These are phyloP conservation scores for Cottoperca gobio DNA, from an alignment of 2,797 vertebrate genomes.

Conservation along the genomic window DNA sequence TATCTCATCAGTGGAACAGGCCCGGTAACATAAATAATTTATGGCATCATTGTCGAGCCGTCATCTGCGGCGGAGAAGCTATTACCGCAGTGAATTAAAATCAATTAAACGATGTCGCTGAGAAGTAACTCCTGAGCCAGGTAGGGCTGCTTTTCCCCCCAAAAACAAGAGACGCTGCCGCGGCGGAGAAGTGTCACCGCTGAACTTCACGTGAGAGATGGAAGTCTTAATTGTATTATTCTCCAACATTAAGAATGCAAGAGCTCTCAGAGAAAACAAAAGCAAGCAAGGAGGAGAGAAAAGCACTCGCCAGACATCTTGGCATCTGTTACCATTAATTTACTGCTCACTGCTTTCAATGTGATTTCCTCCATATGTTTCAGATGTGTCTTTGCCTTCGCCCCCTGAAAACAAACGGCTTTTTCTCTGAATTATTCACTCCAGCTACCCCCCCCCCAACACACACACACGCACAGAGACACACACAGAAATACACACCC, in stretches of 20 bases:
- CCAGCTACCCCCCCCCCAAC: conserved; percentile 65
- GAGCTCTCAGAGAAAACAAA: conserved; percentile 70
- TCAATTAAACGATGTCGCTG: conserved; percentile 39
- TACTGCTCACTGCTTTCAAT: conserved; percentile 89
- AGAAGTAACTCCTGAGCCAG: conserved; percentile 34
- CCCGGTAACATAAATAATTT: conserved; percentile 69
- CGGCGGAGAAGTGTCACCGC: not conserved
- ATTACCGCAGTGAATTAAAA: conserved; percentile 52
- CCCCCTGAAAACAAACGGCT: conserved; percentile 82
- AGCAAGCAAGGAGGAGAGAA: conserved; percentile 63
- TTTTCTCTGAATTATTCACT: conserved; percentile 87
- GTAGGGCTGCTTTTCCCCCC: not conserved
- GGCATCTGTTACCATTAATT: conserved; percentile 88
- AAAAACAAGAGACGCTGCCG: too few relatives aligned
- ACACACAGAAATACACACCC: conserved; percentile 38
- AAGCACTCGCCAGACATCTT: conserved; percentile 85
- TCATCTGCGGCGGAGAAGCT: conserved; percentile 40
- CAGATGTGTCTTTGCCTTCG: conserved; percentile 88
- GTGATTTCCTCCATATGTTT: conserved; percentile 88
- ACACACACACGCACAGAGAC: not conserved
- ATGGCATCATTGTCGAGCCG: conserved; percentile 38
- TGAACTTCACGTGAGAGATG: conserved; percentile 43
- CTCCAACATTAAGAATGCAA: conserved; percentile 66
- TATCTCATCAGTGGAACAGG: conserved; percentile 64
- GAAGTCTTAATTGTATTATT: conserved; percentile 67